Base-by-base conservation (phyloP, 2,113 vertebrate species). In the Chrysochloris asiatica region DNA sequence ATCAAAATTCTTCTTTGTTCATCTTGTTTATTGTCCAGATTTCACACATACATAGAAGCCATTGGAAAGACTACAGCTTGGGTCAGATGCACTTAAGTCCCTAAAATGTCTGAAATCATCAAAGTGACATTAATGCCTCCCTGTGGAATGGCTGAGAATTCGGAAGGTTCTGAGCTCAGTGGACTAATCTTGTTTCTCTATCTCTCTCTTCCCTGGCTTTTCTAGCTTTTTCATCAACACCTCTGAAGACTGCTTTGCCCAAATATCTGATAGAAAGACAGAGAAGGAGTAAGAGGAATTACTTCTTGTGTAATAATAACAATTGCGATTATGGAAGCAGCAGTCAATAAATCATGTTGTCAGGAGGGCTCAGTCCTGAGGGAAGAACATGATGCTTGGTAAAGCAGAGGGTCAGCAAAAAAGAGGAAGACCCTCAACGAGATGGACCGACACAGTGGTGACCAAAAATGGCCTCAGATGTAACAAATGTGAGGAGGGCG, bases 41-140 rank as follows among this genome's bases (percentile, higher is more conserved):
- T 36, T n/a, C 33, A 65, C 4, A 6, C 11, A 19, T 26, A 19
- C 11, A 13, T 14, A 52, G 11, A 63, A 12, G 63, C 1, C 33
- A 33, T 36, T 17, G 63, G 6, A 38, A 38, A 41, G n/a, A 69
- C 67, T 36, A 36, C 13, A 19, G 67, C 36, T 38, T 69, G 67
- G 67, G n/a, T 38, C 36, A 38, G 67, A 19, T 2, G n/a, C 67
- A 36, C 67, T 9, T 16, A 2, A 38, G 67, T 38, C 17, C 36
- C 38, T 36, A 38, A 36, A 38, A n/a, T n/a, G 14, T 30, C 28
- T 33, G 54, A 16, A 65, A n/a, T 11, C 30, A n/a, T 28, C 61
- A 30, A 16, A 65, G 61, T 43, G 48, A 21, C 26, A 0, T 21
- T 8, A 1, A 3, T 0, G 2, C 7, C 21, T 14, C 30, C 65